Evolutionary conservation across 2,888 invertebrate genomes (phyloP).

Genomic region (Drosophila lutescens): DNA sequence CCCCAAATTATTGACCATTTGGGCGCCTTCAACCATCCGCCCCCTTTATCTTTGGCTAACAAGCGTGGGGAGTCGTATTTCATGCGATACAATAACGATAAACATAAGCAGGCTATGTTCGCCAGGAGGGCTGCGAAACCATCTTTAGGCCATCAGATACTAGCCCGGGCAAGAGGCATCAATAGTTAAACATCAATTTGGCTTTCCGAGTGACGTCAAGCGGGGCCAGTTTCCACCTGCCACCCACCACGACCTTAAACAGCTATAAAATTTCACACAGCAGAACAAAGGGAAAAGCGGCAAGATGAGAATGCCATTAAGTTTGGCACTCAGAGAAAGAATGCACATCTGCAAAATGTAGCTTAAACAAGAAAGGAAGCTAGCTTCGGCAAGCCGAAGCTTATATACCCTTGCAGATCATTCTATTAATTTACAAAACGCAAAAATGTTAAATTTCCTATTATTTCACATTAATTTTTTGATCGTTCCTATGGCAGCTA

Average conservation of each 20-base stretch:
- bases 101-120: constrained; percentile 52
- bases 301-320: constrained; percentile 17
- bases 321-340: constrained; percentile 1
- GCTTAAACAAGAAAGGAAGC: too few relatives aligned
- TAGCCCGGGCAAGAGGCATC: constrained; percentile 39
- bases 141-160: constrained; percentile 20
- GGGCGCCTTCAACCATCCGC: neutral
- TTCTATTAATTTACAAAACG: too few relatives aligned
- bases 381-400: too few relatives aligned
- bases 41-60: neutral
- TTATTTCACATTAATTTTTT: too few relatives aligned
- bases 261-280: constrained; percentile 53
- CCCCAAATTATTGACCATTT: constrained; percentile 42
- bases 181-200: constrained; percentile 62
- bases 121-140: constrained; percentile 16
- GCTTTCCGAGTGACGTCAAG: constrained; percentile 67
- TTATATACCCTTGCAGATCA: too few relatives aligned
- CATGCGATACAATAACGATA: constrained; percentile 50
- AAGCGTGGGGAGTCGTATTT: constrained; percentile 12
- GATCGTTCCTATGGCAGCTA: too few relatives aligned
- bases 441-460: too few relatives aligned
- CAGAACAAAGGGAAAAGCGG: constrained; percentile 14
- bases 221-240: constrained; percentile 37
- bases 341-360: neutral
- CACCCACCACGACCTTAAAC: constrained; percentile 53